Evolutionary conservation across 2,888 invertebrate species (phyloP).

Genomic region (Bugula neritina): DNA sequence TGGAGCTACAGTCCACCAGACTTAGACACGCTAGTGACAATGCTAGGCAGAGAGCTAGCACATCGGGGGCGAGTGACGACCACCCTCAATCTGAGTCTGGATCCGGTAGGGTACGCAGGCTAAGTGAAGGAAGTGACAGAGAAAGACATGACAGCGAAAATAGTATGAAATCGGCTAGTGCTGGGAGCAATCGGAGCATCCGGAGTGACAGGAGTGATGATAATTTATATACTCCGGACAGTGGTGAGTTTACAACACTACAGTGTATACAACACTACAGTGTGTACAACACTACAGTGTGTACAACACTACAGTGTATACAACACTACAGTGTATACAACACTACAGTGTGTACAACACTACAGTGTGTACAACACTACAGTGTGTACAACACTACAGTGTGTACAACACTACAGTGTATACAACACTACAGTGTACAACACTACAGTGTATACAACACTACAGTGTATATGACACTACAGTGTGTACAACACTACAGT

Average conservation of each 20-base stretch:
- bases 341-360: background rate
- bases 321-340: background rate
- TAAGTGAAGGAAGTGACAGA: slow-evolving; percentile 21
- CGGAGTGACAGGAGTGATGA: slow-evolving; percentile 8
- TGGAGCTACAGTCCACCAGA: background rate
- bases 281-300: background rate
- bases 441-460: background rate
- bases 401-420: background rate
- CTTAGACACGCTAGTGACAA: background rate
- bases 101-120: background rate
- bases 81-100: background rate
- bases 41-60: background rate
- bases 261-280: background rate
- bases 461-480: background rate
- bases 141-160: slow-evolving; percentile 12
- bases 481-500: background rate
- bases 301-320: background rate
- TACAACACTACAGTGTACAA: background rate
- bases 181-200: background rate
- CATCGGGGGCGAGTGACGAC: background rate
- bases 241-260: background rate
- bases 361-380: background rate
- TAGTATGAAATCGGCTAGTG: background rate
- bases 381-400: background rate
- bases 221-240: background rate